phyloP scores from a whole-genome alignment of 2,797 vertebrate species.

The Aulostomus chinensis region DNA sequence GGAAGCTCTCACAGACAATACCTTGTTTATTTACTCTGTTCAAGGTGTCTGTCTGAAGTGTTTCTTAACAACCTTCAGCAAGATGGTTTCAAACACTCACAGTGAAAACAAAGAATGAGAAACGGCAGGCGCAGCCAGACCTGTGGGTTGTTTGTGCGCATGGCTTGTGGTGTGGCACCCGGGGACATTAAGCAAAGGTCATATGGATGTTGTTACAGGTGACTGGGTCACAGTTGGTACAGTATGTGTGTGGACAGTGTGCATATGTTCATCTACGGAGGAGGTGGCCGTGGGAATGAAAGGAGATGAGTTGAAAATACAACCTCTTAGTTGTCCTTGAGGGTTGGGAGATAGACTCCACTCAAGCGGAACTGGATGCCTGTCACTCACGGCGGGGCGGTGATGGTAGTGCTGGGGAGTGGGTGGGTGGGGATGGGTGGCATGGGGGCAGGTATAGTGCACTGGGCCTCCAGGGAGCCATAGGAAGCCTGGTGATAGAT shows the following conservation, averaged over 20 bases:
- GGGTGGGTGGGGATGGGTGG: conserved; percentile 20
- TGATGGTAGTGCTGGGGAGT: conserved; percentile 22
- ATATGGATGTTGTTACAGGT: conserved; percentile 72
- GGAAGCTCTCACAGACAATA: conserved; percentile 57
- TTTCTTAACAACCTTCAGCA: conserved; percentile 61
- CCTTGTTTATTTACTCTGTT: conserved; percentile 65
- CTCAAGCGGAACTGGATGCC: conserved; percentile 76
- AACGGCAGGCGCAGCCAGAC: conserved; percentile 60
- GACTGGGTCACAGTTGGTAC: conserved; percentile 55
- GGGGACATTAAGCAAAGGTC: conserved; percentile 76
- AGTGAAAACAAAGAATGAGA: conserved; percentile 63
- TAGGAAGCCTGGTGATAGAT: conserved; percentile 63
- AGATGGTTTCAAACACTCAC: conserved; percentile 57
- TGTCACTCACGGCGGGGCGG: conserved; percentile 74
- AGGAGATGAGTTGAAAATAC: conserved; percentile 74
- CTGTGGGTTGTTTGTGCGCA: conserved; percentile 70
- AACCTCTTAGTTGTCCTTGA: conserved; percentile 76
- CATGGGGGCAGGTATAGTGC: conserved; percentile 26
- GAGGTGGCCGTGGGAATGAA: conserved; percentile 49
- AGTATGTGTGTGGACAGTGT: conserved; percentile 8
- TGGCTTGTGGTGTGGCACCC: conserved; percentile 52
- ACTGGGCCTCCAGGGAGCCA: conserved; percentile 56
- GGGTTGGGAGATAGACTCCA: conserved; percentile 68
- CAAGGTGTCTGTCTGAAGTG: conserved; percentile 67
- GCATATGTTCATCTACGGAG: conserved; percentile 46